These are phyloP conservation scores for Branchipolynoe longqiensis DNA, from an alignment of 2,888 invertebrate species.

Conservation along the genomic window DNA sequence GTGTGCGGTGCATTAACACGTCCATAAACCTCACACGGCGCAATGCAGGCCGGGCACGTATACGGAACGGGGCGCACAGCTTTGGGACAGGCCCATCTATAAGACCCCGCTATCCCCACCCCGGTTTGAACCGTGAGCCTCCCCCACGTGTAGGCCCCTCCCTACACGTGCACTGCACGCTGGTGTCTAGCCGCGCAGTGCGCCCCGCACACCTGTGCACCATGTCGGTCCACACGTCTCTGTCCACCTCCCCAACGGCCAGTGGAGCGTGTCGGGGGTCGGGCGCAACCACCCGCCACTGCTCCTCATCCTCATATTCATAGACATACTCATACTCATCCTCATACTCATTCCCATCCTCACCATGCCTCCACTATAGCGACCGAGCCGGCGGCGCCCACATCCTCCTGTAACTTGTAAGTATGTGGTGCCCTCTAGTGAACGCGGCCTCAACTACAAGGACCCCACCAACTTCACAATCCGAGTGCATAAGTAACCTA, in stretches of 20 bases:
- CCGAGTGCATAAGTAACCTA: no score
- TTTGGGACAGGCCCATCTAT: no score
- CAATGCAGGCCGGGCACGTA: no score
- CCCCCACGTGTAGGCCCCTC: no score
- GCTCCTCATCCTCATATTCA: neutral
- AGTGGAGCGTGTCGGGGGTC: constrained; percentile 6
- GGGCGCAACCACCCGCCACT: neutral
- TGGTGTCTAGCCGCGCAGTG: neutral
- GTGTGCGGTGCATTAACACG: no score
- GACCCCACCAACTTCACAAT: neutral
- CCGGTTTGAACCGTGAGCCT: no score
- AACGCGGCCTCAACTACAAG: neutral
- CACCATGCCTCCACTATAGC: neutral
- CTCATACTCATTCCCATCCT: neutral
- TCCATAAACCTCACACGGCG: no score
- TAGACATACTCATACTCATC: neutral
- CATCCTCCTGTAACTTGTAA: constrained; percentile 38
- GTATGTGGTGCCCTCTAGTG: constrained; percentile 24
- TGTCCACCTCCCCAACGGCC: neutral
- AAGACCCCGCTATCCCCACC: no score
- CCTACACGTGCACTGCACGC: neutral
- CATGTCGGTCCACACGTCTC: neutral
- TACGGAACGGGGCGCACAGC: no score
- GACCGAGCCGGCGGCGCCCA: neutral
- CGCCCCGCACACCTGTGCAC: neutral